Percentiles rank a stretch among this genome's conserved stretches.
Conservation (phyloP, 92 coral and sea anemone species). For the Siderastrea radians region DNA sequence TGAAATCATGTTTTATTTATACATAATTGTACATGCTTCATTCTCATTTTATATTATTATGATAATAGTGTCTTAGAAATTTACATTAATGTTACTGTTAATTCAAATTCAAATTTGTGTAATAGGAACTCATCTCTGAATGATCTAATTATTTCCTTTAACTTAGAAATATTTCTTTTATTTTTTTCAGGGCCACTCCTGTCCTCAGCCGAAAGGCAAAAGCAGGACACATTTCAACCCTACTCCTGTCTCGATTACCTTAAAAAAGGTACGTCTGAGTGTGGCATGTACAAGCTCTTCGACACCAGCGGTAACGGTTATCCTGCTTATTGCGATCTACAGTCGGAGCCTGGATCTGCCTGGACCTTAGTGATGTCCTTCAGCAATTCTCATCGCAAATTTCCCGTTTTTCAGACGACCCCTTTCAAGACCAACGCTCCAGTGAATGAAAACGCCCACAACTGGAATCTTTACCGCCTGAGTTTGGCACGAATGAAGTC, state of each 20-base stretch:
- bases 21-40: too few species aligned
- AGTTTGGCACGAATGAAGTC: conserved; percentile 18
- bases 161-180: too few species aligned
- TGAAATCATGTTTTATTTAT: too few species aligned
- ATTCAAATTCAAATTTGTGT: too few species aligned
- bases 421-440: background rate
- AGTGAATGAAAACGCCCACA: conserved; percentile 16
- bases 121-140: too few species aligned
- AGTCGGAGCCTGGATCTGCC: background rate
- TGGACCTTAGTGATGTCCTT: background rate
- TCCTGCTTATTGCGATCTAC: background rate
- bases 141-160: too few species aligned
- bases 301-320: conserved; percentile 1
- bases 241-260: conserved; percentile 23
- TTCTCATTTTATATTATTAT: too few species aligned
- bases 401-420: background rate
- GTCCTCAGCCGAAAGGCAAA: too few species aligned
- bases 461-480: conserved; percentile 26
- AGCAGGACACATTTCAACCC: background rate
- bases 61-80: too few species aligned
- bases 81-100: too few species aligned
- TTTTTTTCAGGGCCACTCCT: background rate
- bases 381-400: background rate
- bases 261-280: background rate
- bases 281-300: conserved; percentile 24